These are phyloP conservation scores for Drosophila arawakana DNA, from an alignment of 1,140 invertebrate genomes.

Conservation along the genomic window DNA sequence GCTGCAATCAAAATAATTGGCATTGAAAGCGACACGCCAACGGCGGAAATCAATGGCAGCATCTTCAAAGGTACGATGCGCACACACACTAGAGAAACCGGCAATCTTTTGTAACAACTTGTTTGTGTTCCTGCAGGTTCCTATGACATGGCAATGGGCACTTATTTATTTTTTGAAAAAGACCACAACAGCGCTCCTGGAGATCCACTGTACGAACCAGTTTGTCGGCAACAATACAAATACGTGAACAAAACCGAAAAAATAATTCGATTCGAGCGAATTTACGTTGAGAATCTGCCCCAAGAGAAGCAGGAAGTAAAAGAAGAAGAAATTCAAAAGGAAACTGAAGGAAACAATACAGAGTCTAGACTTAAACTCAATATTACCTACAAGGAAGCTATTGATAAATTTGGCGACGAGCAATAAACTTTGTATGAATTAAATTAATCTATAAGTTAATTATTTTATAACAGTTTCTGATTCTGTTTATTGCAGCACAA, in stretches of 20 bases:
- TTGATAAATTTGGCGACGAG: conserved; percentile 72
- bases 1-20: conserved; percentile 85
- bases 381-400: conserved; percentile 68
- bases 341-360: conserved; percentile 3
- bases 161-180: conserved; percentile 85
- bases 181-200: conserved; percentile 78
- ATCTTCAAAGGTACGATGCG: conserved; percentile 76
- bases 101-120: neutral
- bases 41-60: conserved; percentile 86
- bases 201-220: conserved; percentile 85
- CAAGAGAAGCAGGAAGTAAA: conserved; percentile 33
- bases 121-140: conserved; percentile 61
- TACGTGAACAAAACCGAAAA: conserved; percentile 85
- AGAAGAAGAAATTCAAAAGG: conserved; percentile 12
- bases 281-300: conserved; percentile 82
- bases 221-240: conserved; percentile 80
- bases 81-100: neutral
- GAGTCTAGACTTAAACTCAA: conserved; percentile 46
- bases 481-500: conserved; percentile 10
- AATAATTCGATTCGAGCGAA: conserved; percentile 85
- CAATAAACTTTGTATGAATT: conserved; percentile 19
- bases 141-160: conserved; percentile 86
- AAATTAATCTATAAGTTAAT: no score
- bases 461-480: no score
- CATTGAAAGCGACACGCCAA: conserved; percentile 85